Conservation (phyloP, 2,113 vertebrate genomes). For the Ancistrus triradiatus region DNA sequence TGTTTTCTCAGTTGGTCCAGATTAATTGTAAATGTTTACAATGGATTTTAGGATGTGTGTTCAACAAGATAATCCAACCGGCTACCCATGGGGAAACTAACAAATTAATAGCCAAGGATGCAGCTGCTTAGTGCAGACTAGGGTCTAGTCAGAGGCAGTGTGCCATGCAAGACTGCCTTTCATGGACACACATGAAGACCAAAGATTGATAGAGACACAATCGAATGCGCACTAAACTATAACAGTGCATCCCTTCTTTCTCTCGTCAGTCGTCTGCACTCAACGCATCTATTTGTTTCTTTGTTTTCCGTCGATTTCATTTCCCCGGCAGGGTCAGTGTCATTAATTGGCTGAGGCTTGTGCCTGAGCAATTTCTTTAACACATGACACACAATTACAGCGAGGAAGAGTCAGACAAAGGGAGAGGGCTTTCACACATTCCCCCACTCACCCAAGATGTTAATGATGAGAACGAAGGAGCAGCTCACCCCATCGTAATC, state of each 20-base stretch:
- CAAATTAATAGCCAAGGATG: constrained; percentile 64
- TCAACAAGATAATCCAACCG: constrained; percentile 67
- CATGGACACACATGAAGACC: constrained; percentile 40
- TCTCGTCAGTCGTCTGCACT: background rate
- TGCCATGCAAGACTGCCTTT: constrained; percentile 8
- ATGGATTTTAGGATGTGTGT: constrained; percentile 69
- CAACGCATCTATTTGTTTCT: constrained; percentile 25
- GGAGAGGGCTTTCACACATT: constrained; percentile 84
- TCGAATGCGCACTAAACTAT: background rate
- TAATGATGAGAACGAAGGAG: constrained; percentile 78
- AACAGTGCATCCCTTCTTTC: background rate
- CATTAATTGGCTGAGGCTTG: constrained; percentile 77
- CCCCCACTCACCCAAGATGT: constrained; percentile 68
- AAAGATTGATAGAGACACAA: constrained; percentile 1
- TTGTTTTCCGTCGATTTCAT: constrained; percentile 35
- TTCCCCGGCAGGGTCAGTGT: constrained; percentile 40
- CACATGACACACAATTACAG: constrained; percentile 87
- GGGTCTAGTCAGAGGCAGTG: constrained; percentile 50
- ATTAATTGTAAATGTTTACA: constrained; percentile 75
- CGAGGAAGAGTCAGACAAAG: constrained; percentile 85
- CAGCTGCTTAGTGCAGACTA: constrained; percentile 57
- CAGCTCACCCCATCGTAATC: constrained; percentile 81
- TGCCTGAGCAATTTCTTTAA: constrained; percentile 79
- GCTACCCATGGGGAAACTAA: constrained; percentile 61
- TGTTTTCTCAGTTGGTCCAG: constrained; percentile 48